A percentile compares a stretch with the other conserved stretches of the same genome.
These are phyloP conservation scores for Tringa solitaria DNA, from an alignment of 2,113 vertebrate genomes.

Conservation along the genomic window DNA sequence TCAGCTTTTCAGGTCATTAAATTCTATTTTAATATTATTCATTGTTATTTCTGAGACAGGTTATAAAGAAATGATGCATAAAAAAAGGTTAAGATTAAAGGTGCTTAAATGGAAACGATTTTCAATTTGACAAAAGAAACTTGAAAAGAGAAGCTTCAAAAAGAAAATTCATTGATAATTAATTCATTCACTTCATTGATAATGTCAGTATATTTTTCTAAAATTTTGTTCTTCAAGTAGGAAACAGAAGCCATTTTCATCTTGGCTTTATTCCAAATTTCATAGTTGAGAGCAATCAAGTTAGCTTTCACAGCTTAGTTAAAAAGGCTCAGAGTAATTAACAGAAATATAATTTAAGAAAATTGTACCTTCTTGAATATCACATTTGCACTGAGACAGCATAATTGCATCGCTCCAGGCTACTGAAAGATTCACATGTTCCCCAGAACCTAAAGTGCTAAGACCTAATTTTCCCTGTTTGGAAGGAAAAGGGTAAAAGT, in stretches of 20 bases:
- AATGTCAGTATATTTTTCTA: background rate
- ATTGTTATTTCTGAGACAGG: slow-evolving; percentile 21
- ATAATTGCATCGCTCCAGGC: slow-evolving; percentile 67
- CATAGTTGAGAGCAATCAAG: background rate
- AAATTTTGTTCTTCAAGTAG: background rate
- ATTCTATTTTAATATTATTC: slow-evolving; percentile 4
- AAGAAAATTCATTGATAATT: background rate
- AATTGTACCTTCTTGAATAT: slow-evolving; percentile 72
- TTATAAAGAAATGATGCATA: background rate
- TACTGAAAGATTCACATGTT: slow-evolving; percentile 51
- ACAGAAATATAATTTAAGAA: background rate
- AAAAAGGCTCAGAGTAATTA: background rate
- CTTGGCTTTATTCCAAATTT: slow-evolving; percentile 2
- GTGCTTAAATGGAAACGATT: background rate
- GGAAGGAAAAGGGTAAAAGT: background rate
- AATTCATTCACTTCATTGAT: background rate
- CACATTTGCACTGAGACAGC: slow-evolving; percentile 73
- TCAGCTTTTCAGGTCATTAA: background rate
- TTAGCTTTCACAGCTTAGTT: background rate
- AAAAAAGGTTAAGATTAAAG: background rate
- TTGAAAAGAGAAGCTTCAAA: slow-evolving; percentile 8
- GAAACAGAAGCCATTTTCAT: background rate
- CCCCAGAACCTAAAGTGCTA: slow-evolving; percentile 23
- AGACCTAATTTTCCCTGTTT: slow-evolving; percentile 61
- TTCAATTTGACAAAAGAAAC: slow-evolving; percentile 25